Evolutionary conservation across 1,140 invertebrate genomes (phyloP), one percentile per base, ranked within the genome.

Genomic region (Lucilia cuprina): DNA sequence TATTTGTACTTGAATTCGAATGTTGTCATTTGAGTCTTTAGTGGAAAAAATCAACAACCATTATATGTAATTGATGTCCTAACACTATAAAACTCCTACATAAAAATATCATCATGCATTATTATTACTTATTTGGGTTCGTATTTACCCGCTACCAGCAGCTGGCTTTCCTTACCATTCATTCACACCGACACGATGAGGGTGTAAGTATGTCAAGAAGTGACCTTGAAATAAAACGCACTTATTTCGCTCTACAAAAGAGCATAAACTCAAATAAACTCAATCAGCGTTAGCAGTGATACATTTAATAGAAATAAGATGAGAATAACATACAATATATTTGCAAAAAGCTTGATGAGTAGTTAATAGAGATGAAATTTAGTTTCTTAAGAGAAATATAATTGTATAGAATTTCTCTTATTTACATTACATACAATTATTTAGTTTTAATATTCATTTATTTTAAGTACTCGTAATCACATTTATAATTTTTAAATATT

Each of bases 211-310:
- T 80, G 77, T 80, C 77, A 80, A 80, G 77, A 50, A 21, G 41
- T 80, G 77, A 80, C 77, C 77, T 80, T 80, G 77, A 50, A 80
- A 50, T 49, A 47, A 30, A 80, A 80, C 77, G 77, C 77, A 80
- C 47, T 80, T 21, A 70, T 21, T 70, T 19, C 21, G 55, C 55
- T 70, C n/a, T 9, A 70, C 65, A 60, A 60, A 70, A 70, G 65
- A 70, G 65, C n/a, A 70, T n/a, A 25, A 21, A 60, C 65, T 30
- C n/a, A 19, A 19, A 70, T 7, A 12, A 70, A 25, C 10, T n/a
- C n/a, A n/a, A 70, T n/a, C 12, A 30, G 25, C 25, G 25, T 30
- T 30, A 30, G 25, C 25, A 55, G 12, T 55, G 50, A 55, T 55
- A 55, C 7, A 55, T 55, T 10, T 55, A 55, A 55, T 12, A 55